These are phyloP conservation scores for Chloroceryle inda DNA, from an alignment of 2,797 vertebrate species.

Conservation along the genomic window DNA sequence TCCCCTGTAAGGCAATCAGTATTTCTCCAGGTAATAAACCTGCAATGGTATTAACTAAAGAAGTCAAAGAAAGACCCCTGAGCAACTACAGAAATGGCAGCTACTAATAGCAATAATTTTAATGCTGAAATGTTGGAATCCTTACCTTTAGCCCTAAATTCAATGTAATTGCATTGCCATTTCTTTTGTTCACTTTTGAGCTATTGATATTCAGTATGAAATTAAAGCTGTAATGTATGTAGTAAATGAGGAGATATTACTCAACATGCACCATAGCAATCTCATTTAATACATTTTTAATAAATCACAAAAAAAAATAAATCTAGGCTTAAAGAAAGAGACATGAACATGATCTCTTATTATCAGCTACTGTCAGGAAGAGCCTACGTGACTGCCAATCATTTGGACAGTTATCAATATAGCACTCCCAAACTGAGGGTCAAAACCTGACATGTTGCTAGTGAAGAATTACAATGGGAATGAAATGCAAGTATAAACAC, in stretches of 20 bases:
- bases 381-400: background rate
- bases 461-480: background rate
- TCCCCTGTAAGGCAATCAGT: background rate
- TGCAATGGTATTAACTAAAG: background rate
- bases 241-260: background rate
- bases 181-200: background rate
- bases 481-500: background rate
- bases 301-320: background rate
- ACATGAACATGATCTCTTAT: background rate
- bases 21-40: background rate
- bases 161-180: background rate
- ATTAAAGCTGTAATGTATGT: background rate
- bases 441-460: background rate
- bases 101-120: background rate
- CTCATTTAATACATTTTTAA: background rate
- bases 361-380: background rate
- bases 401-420: background rate
- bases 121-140: background rate
- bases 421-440: background rate
- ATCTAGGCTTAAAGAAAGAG: background rate
- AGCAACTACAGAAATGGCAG: background rate
- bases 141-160: background rate
- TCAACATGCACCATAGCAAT: background rate
- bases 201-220: background rate
- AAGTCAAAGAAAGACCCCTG: background rate